phyloP scores from a whole-genome alignment of 2,888 invertebrate genomes.

The Caprella mutica region DNA sequence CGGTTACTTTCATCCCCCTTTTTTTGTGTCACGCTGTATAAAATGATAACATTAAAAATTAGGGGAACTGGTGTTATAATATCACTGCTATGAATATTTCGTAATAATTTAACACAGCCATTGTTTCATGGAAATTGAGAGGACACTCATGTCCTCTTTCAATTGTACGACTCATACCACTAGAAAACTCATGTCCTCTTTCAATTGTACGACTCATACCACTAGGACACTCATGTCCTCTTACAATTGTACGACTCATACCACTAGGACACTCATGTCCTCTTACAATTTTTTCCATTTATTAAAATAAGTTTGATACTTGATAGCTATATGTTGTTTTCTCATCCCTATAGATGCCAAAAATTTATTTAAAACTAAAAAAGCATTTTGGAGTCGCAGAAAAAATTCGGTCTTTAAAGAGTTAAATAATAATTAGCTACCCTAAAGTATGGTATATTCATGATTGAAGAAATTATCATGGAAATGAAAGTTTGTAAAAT shows the following conservation, averaged over 20 bases:
- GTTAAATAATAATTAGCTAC: too few species aligned
- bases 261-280: neutral
- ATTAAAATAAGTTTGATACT: neutral
- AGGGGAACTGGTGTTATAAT: too few species aligned
- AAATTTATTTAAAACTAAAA: neutral
- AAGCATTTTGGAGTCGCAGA: neutral
- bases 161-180: neutral
- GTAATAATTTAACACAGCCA: too few species aligned
- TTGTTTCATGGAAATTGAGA: too few species aligned
- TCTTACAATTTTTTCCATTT: neutral
- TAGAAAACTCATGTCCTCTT: neutral
- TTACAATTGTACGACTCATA: neutral
- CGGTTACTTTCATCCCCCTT: too few species aligned
- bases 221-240: neutral
- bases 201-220: neutral
- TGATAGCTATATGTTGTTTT: neutral
- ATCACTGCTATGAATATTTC: too few species aligned
- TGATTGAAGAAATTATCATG: too few species aligned
- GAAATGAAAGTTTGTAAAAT: too few species aligned
- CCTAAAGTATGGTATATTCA: too few species aligned
- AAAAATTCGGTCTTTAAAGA: neutral
- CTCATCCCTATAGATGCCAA: too few species aligned
- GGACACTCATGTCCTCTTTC: neutral
- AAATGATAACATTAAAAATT: too few species aligned
- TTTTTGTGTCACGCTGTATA: too few species aligned